Evolutionary conservation across 2,113 vertebrate genomes (phyloP).

Genomic region (Rhadina sibilatrix): DNA sequence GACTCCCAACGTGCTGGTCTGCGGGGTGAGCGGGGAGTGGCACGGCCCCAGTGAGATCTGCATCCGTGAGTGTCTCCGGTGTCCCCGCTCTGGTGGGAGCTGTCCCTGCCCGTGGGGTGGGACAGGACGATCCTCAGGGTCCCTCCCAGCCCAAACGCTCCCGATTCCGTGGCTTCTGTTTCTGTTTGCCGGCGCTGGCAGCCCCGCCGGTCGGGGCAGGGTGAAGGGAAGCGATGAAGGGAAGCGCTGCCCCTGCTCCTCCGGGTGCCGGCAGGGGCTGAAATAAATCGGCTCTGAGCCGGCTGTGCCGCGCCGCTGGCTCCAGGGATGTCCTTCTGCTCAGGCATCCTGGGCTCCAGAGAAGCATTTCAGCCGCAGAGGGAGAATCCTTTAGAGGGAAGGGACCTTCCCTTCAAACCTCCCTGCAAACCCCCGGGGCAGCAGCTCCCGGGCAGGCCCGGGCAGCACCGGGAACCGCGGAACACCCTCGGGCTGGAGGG

Average conservation of each 20-base stretch:
- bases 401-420: no score
- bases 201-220: not conserved
- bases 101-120: not conserved
- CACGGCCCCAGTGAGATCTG: fast-evolving
- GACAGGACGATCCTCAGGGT: no score
- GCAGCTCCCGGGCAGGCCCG: fast-evolving
- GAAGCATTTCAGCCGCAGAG: not conserved
- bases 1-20: fast-evolving
- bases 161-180: not conserved
- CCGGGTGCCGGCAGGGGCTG: not conserved
- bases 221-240: fast-evolving
- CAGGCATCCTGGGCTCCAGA: not conserved
- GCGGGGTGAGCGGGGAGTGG: fast-evolving
- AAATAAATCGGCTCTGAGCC: not conserved
- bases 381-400: not conserved
- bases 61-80: not conserved
- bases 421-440: not conserved
- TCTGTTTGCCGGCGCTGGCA: not conserved
- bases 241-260: fast-evolving
- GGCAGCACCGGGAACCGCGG: fast-evolving
- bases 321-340: not conserved
- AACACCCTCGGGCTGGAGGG: not conserved
- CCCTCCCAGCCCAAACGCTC: not conserved
- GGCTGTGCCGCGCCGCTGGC: not conserved
- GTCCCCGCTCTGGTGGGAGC: not conserved